These are phyloP conservation scores for Parelbella ahira DNA, from an alignment of 2,888 invertebrate species.

Conservation along the genomic window DNA sequence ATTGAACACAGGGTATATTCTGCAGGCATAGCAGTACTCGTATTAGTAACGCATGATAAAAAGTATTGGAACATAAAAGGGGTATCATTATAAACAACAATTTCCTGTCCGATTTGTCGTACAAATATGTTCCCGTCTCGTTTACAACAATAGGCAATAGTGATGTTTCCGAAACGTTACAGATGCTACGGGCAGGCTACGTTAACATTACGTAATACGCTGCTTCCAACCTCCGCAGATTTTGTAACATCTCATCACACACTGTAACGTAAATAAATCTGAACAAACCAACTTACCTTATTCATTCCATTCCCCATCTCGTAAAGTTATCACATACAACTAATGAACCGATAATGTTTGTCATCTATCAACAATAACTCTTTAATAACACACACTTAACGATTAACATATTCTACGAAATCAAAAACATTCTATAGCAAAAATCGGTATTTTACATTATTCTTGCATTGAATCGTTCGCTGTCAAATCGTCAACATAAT, in stretches of 20 bases:
- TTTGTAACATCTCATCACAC: slow-evolving; percentile 4
- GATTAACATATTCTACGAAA: slow-evolving; percentile 46
- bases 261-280: slow-evolving; percentile 1
- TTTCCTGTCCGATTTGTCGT: too few species aligned
- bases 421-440: slow-evolving; percentile 28
- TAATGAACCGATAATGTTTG: slow-evolving; percentile 48
- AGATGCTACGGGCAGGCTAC: slow-evolving; percentile 34
- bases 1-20: too few species aligned
- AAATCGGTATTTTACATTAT: not conserved
- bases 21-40: too few species aligned
- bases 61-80: too few species aligned
- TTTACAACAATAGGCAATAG: too few species aligned
- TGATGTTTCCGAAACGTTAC: too few species aligned
- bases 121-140: too few species aligned
- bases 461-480: slow-evolving; percentile 29
- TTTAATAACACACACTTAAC: slow-evolving; percentile 42
- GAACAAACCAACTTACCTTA: slow-evolving; percentile 82
- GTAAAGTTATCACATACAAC: slow-evolving; percentile 33
- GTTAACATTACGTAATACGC: slow-evolving; percentile 43
- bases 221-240: slow-evolving; percentile 30
- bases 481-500: slow-evolving; percentile 66
- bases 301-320: slow-evolving; percentile 94
- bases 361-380: slow-evolving; percentile 42
- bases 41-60: too few species aligned
- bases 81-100: too few species aligned